phyloP scores from a whole-genome alignment of 1,140 invertebrate genomes.

The honey bee (Apis mellifera) region Amel_HAv3.1 CM009942.2:7572501-7573000 shows the following conservation, averaged over 20 bases:
- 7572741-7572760: conserved; percentile 25
- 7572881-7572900: too few species aligned
- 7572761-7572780: conserved; percentile 16
- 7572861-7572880: too few species aligned
- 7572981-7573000: too few species aligned
- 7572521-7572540: too few species aligned
- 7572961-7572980: too few species aligned
- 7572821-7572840: too few species aligned
- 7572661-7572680: conserved; percentile 14
- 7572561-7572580: background rate
- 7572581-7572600: conserved; percentile 1
- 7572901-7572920: too few species aligned
- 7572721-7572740: conserved; percentile 29
- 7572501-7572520: background rate
- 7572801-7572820: conserved; percentile 29
- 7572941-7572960: too few species aligned
- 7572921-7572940: too few species aligned
- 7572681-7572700: conserved; percentile 1
- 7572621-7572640: conserved; percentile 26
- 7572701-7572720: conserved; percentile 1
- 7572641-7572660: background rate
- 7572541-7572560: background rate
- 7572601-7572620: background rate
- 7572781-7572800: conserved; percentile 42
- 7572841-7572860: conserved; percentile 11